Percentiles rank a stretch among this genome's conserved stretches.
Conservation (phyloP, 2,888 invertebrate genomes). For the Myathropa florea region DNA sequence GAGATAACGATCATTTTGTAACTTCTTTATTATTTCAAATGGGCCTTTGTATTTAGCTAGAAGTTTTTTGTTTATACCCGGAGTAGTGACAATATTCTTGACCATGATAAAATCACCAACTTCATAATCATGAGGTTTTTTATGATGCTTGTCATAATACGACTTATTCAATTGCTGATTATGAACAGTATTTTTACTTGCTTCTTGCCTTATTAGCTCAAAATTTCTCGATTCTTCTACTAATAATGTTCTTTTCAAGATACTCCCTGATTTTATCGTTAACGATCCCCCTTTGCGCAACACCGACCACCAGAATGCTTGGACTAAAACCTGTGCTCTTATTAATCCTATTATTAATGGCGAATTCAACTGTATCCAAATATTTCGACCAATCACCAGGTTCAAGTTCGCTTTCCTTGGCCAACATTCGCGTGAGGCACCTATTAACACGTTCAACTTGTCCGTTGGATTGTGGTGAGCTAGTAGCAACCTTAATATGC, state of each 20-base stretch:
- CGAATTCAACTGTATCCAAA: slow-evolving; percentile 70
- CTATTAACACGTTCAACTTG: slow-evolving; percentile 27
- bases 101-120: slow-evolving; percentile 67
- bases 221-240: slow-evolving; percentile 5
- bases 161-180: slow-evolving; percentile 71
- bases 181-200: slow-evolving; percentile 62
- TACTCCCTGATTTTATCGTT: slow-evolving; percentile 58
- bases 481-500: slow-evolving; percentile 16
- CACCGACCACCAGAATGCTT: slow-evolving; percentile 73
- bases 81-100: slow-evolving; percentile 70
- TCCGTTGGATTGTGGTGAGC: slow-evolving; percentile 29
- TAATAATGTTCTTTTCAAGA: slow-evolving; percentile 7
- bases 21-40: slow-evolving; percentile 53
- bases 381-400: slow-evolving; percentile 33
- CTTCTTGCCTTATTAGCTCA: slow-evolving; percentile 28
- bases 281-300: slow-evolving; percentile 72
- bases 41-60: slow-evolving; percentile 72
- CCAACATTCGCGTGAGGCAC: slow-evolving; percentile 13
- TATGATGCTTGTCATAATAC: slow-evolving; percentile 50
- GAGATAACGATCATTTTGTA: slow-evolving; percentile 70
- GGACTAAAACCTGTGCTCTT: slow-evolving; percentile 73
- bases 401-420: slow-evolving; percentile 26
- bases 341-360: slow-evolving; percentile 72
- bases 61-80: too few relatives aligned
- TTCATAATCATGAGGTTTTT: slow-evolving; percentile 59